Evolutionary conservation across 2,888 invertebrate species (phyloP), one percentile per base, ranked within the genome.

Genomic region (Stenodera caucasica): DNA sequence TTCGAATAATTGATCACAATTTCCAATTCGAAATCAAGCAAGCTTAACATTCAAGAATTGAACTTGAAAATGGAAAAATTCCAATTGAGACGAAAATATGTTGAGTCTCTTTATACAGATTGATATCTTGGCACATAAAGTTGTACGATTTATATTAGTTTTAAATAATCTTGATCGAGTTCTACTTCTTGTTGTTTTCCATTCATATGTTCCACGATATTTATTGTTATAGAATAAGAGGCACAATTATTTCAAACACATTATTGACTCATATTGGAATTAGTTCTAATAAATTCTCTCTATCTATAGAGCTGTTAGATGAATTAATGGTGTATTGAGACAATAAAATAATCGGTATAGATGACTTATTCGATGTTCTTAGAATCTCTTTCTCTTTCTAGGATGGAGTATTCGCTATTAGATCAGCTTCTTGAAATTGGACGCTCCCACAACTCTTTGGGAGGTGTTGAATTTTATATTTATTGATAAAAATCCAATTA

Each of bases 281-380:
- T 66, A 67, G 66, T 63, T 59, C 57, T 60, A 66, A 63, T 65
- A 58, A 64, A 68, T 65, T 61, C 63, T 62, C 64, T 58, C 2
- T 14, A 6, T 21, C 18, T 12, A 55, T 66, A 67, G 65, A 70
- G 70, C 68, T 69, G 69, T 67, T 71, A 67, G 69, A 69, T 67
- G 67, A 72, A 73, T 71, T 71, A 68, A 71, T 69, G 68, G 68
- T 66, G 64, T 70, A 70, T 69, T 65, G 66, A 68, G 71, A 72
- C 70, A 71, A 71, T 70, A 69, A 71, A 71, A 69, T 68, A 72
- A 72, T 71, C 68, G 68, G 71, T 62, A 67, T n/a, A n/a, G n/a
- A n/a, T n/a, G n/a, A n/a, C n/a, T n/a, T n/a, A n/a, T n/a, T n/a
- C n/a, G n/a, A n/a, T n/a, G n/a, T n/a, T n/a, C n/a, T n/a, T n/a